Conservation (phyloP, 1,140 invertebrate genomes). For the Ips typographus region DNA sequence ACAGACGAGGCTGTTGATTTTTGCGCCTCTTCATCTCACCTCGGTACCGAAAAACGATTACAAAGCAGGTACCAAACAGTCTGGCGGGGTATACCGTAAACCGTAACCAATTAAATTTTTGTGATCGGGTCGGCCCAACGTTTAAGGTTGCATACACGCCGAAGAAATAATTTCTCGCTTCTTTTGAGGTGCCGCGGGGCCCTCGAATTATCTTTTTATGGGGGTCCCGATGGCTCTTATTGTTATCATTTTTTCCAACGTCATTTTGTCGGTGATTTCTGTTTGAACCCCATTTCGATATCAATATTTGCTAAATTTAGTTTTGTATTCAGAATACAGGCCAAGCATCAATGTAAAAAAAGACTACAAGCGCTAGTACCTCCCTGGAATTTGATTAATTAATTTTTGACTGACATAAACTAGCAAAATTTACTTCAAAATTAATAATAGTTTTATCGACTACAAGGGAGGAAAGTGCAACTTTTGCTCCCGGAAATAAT, state of each 20-base stretch:
- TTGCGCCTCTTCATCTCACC: slow-evolving; percentile 20
- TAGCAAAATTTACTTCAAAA: too few relatives aligned
- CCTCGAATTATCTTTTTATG: slow-evolving; percentile 42
- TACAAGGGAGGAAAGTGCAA: too few relatives aligned
- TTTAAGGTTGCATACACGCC: slow-evolving; percentile 36
- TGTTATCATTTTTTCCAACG: slow-evolving; percentile 34
- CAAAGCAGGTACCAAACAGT: slow-evolving; percentile 35
- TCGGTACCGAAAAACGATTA: slow-evolving; percentile 12
- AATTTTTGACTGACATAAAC: too few relatives aligned
- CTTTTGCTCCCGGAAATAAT: too few relatives aligned
- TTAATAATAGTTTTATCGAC: too few relatives aligned
- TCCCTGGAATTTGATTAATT: too few relatives aligned
- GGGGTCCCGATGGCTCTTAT: slow-evolving; percentile 24
- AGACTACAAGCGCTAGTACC: too few relatives aligned
- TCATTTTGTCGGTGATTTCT: slow-evolving; percentile 27
- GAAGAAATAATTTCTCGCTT: slow-evolving; percentile 38
- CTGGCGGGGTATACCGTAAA: slow-evolving; percentile 22
- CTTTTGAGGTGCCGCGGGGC: slow-evolving; percentile 37
- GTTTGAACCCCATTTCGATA: slow-evolving; percentile 12
- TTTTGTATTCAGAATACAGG: slow-evolving; percentile 4
- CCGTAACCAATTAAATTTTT: slow-evolving; percentile 45
- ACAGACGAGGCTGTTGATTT: slow-evolving; percentile 17
- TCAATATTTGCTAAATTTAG: slow-evolving; percentile 32
- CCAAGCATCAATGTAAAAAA: too few relatives aligned
- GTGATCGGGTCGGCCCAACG: slow-evolving; percentile 41